phyloP scores from a whole-genome alignment of 2,888 invertebrate species.

The Cerastis rubricosa region DNA sequence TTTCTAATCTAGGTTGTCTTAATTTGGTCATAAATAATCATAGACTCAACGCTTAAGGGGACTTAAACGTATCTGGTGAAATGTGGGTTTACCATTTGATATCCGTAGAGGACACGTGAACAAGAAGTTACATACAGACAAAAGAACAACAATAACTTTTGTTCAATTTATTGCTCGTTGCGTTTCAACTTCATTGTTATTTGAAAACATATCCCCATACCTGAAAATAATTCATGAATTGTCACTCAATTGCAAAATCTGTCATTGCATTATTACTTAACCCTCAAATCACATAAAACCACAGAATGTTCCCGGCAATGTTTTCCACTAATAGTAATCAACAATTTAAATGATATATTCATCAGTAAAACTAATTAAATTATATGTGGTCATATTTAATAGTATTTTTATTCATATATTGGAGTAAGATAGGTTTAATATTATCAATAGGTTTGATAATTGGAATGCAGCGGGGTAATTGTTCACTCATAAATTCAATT shows the following conservation, averaged over 20 bases:
- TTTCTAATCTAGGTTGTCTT: too few relatives aligned
- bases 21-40: too few relatives aligned
- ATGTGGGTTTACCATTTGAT: too few relatives aligned
- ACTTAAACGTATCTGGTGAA: too few relatives aligned
- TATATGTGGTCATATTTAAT: slow-evolving; percentile 14
- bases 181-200: background rate
- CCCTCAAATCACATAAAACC: slow-evolving; percentile 12
- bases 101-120: too few relatives aligned
- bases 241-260: background rate
- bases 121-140: too few relatives aligned
- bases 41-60: too few relatives aligned
- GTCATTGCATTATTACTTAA: slow-evolving; percentile 1
- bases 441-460: background rate
- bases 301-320: slow-evolving; percentile 11
- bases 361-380: slow-evolving; percentile 19
- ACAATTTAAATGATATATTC: slow-evolving; percentile 6
- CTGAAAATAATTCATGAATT: background rate
- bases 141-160: too few relatives aligned
- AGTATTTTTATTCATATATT: slow-evolving; percentile 12
- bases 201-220: background rate
- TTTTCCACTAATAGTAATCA: slow-evolving; percentile 5
- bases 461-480: background rate
- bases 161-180: too few relatives aligned
- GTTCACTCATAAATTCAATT: background rate
- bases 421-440: background rate